Evolutionary conservation across 2,797 vertebrate species (phyloP).

Genomic region (Emys orbicularis): DNA sequence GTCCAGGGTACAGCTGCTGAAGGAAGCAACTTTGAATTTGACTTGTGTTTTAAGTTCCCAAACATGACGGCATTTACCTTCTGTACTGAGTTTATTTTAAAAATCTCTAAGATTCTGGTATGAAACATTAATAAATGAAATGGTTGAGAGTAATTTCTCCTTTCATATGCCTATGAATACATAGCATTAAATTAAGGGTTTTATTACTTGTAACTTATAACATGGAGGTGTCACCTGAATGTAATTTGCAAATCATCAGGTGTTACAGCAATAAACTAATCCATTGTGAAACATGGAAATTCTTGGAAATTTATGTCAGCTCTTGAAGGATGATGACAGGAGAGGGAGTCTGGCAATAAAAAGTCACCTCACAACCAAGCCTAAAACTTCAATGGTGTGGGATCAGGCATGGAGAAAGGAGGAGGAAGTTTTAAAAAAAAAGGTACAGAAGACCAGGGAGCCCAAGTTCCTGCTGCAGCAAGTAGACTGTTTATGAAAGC

Average conservation of each 20-base stretch:
- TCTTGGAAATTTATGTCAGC: slow-evolving; percentile 2
- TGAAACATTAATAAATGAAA: background rate
- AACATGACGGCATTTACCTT: background rate
- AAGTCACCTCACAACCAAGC: background rate
- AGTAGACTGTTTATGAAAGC: background rate
- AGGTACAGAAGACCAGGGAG: background rate
- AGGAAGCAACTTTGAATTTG: background rate
- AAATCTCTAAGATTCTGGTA: background rate
- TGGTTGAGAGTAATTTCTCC: background rate
- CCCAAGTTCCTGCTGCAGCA: background rate
- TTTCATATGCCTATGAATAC: background rate
- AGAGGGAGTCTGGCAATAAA: background rate
- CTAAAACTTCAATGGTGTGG: fast-evolving
- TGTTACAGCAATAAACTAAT: background rate
- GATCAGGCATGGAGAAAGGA: background rate
- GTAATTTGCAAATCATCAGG: background rate
- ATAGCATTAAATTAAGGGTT: background rate
- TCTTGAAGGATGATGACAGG: slow-evolving; percentile 8
- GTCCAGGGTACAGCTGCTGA: background rate
- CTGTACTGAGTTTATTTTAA: background rate
- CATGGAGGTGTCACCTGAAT: background rate
- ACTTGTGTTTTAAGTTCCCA: background rate
- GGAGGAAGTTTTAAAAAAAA: background rate
- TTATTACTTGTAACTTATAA: background rate
- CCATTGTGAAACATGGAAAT: background rate